A percentile compares a stretch with the other conserved stretches of the same genome.
Conservation (phyloP, 2,888 invertebrate species). For the Harpagoxenus sublaevis region DNA sequence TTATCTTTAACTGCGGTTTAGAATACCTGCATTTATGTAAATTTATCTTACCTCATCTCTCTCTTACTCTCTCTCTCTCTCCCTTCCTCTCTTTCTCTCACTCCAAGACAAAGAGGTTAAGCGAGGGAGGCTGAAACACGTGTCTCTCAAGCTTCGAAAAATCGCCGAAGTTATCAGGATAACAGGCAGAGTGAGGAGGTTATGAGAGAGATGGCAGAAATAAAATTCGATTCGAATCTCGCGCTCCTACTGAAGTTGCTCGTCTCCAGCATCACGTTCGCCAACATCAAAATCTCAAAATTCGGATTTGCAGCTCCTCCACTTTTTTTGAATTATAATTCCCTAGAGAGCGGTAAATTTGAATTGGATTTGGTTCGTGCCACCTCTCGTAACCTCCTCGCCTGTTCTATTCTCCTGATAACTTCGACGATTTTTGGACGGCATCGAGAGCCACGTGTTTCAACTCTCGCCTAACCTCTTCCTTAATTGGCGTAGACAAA, state of each 20-base stretch:
- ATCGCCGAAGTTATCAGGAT: neutral
- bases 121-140: neutral
- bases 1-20: neutral
- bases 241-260: neutral
- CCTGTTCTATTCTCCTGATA: neutral
- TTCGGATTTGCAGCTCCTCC: neutral
- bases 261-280: neutral
- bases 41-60: neutral
- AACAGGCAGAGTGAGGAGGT: neutral
- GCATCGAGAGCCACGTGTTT: conserved; percentile 10
- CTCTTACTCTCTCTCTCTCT: neutral
- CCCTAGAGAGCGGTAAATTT: neutral
- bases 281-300: neutral
- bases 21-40: neutral
- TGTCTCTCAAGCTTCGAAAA: neutral
- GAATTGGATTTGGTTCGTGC: neutral
- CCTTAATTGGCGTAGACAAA: neutral
- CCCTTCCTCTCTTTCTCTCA: too few relatives aligned
- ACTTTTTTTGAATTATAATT: neutral
- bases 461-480: neutral
- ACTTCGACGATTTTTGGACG: conserved; percentile 12
- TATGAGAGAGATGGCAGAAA: neutral
- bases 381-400: neutral
- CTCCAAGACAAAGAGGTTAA: neutral
- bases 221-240: neutral